phyloP scores from a whole-genome alignment of 2,888 invertebrate species.

The Polyommatus icarus region DNA sequence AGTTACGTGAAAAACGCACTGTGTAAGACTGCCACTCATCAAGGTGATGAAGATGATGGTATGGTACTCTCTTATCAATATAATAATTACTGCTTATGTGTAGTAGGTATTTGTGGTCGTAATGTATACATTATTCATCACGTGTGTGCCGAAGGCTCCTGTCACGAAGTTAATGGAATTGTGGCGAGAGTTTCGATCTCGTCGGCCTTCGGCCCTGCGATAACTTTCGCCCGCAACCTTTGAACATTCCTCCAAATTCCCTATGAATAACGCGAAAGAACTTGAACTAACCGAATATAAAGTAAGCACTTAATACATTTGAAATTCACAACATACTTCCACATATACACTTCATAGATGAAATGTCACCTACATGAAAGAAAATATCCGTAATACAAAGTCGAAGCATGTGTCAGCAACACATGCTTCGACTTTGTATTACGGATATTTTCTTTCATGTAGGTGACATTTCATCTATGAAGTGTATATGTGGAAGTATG shows the following conservation, averaged over 20 bases:
- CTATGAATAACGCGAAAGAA: background rate
- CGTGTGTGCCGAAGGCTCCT: background rate
- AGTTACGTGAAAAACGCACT: too few species aligned
- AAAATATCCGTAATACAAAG: background rate
- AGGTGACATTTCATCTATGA: background rate
- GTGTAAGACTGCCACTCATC: too few species aligned
- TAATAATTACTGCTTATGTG: background rate
- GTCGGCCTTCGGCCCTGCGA: background rate
- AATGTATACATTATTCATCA: background rate
- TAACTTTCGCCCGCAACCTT: slow-evolving; percentile 5
- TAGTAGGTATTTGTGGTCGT: background rate
- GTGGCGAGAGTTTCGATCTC: slow-evolving; percentile 4
- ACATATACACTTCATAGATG: too few species aligned
- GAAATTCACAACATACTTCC: too few species aligned
- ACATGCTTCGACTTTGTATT: background rate
- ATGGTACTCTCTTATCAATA: too few species aligned
- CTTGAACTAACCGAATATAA: too few species aligned
- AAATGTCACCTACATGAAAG: background rate
- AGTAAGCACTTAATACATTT: too few species aligned
- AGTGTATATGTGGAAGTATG: too few species aligned
- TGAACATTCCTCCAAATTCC: background rate
- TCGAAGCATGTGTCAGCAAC: background rate
- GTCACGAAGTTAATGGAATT: slow-evolving; percentile 14
- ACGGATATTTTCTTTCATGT: background rate
- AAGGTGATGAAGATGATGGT: too few species aligned